These are phyloP conservation scores for Nowickia ferox DNA, from an alignment of 2,888 invertebrate genomes.

Conservation along the genomic window DNA sequence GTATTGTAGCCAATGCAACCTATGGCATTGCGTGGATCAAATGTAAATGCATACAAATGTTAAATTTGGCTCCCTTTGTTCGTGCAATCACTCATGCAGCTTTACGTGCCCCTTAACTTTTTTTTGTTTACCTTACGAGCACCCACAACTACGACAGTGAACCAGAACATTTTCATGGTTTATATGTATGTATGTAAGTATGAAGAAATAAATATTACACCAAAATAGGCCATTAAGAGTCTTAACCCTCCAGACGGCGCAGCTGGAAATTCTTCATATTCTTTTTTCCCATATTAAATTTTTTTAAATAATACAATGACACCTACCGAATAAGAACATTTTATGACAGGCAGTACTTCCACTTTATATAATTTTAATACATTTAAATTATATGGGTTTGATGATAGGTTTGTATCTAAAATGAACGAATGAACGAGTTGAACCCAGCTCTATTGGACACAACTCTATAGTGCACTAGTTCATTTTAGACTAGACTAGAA, in stretches of 20 bases:
- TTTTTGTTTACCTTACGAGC: not conserved
- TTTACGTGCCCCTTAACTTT: conserved; percentile 46
- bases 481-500: no score
- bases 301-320: no score
- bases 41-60: conserved; percentile 48
- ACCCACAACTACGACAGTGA: not conserved
- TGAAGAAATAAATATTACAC: not conserved
- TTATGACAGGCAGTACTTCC: no score
- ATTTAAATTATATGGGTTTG: no score
- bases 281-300: not conserved
- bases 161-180: conserved; percentile 43
- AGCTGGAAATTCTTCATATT: not conserved
- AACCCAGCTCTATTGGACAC: no score
- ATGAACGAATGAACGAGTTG: no score
- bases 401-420: no score
- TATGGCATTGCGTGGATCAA: conserved; percentile 36
- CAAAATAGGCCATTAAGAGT: conserved; percentile 26
- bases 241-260: not conserved
- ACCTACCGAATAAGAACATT: no score
- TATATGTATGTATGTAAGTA: not conserved
- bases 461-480: no score
- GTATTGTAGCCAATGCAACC: not conserved
- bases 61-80: conserved; percentile 4
- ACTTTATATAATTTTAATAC: no score
- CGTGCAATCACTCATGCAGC: conserved; percentile 13